phyloP scores from a whole-genome alignment of 2,888 invertebrate species.

The Eupithecia pulchellata region DNA sequence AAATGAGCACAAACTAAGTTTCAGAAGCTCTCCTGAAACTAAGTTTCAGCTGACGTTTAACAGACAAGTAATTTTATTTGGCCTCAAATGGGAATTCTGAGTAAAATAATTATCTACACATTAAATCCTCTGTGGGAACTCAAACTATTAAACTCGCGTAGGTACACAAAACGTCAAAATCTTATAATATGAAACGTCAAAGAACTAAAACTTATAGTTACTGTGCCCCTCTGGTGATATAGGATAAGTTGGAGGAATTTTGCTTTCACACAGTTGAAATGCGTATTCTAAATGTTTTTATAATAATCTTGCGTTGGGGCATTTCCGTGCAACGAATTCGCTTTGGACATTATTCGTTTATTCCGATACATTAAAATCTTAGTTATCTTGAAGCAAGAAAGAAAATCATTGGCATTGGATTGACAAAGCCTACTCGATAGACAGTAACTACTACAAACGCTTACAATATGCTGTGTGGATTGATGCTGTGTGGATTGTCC shows the following conservation, averaged over 20 bases:
- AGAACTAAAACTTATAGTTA: conserved; percentile 10
- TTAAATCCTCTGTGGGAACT: conserved; percentile 22
- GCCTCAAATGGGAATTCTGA: not conserved
- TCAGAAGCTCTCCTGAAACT: not conserved
- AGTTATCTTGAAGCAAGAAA: too few relatives aligned
- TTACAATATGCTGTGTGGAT: too few relatives aligned
- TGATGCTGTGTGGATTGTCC: too few relatives aligned
- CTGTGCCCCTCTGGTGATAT: not conserved
- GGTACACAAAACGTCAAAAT: conserved; percentile 6
- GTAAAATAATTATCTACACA: not conserved
- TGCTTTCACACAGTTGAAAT: not conserved
- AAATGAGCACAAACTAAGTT: not conserved
- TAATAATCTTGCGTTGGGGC: not conserved
- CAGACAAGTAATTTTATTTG: conserved; percentile 4
- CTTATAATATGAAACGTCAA: conserved; percentile 13
- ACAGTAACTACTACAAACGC: too few relatives aligned
- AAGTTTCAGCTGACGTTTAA: not conserved
- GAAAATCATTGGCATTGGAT: too few relatives aligned
- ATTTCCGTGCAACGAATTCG: not conserved
- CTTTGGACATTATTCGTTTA: not conserved
- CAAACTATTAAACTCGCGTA: not conserved
- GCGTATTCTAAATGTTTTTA: not conserved
- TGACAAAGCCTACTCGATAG: too few relatives aligned
- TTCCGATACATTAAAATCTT: too few relatives aligned
- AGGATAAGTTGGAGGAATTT: not conserved